phyloP scores from a whole-genome alignment of 2,113 vertebrate species.

The Lipophrys pholis region DNA sequence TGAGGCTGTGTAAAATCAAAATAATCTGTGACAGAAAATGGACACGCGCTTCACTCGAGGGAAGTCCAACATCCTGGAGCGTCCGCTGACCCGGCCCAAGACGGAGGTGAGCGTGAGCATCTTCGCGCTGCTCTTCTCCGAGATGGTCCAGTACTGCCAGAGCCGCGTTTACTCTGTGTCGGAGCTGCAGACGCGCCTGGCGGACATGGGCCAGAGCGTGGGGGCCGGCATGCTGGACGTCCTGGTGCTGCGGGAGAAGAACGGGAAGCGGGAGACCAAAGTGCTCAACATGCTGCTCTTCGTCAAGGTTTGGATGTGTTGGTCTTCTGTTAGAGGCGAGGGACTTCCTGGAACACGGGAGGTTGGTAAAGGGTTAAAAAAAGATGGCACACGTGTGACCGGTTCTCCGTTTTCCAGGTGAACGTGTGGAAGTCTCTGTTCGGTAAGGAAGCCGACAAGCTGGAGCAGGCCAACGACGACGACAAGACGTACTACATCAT shows the following conservation, averaged over 20 bases:
- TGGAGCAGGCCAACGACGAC: constrained; percentile 96
- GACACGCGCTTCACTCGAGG: constrained; percentile 92
- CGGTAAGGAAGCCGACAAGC: constrained; percentile 93
- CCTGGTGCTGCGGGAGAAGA: constrained; percentile 91
- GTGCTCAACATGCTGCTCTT: constrained; percentile 90
- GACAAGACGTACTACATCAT: constrained; percentile 96
- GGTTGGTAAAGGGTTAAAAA: no score
- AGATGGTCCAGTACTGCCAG: constrained; percentile 97
- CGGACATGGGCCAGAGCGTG: constrained; percentile 90
- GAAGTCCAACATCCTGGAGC: constrained; percentile 91
- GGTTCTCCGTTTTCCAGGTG: constrained; percentile 40
- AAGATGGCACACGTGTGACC: no score
- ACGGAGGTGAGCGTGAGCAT: constrained; percentile 90
- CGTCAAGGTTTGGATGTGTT: no score
- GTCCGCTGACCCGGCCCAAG: constrained; percentile 88
- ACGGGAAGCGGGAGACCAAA: constrained; percentile 91
- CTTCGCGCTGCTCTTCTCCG: constrained; percentile 93
- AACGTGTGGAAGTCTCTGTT: constrained; percentile 91
- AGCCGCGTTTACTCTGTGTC: constrained; percentile 93
- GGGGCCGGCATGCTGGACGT: constrained; percentile 90
- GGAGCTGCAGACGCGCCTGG: constrained; percentile 91
- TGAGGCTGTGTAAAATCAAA: no score
- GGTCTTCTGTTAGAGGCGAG: no score
- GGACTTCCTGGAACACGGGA: no score
- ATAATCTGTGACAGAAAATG: constrained; percentile 77